Evolutionary conservation across 2,888 invertebrate species (phyloP).

Genomic region (Cantharis rufa): DNA sequence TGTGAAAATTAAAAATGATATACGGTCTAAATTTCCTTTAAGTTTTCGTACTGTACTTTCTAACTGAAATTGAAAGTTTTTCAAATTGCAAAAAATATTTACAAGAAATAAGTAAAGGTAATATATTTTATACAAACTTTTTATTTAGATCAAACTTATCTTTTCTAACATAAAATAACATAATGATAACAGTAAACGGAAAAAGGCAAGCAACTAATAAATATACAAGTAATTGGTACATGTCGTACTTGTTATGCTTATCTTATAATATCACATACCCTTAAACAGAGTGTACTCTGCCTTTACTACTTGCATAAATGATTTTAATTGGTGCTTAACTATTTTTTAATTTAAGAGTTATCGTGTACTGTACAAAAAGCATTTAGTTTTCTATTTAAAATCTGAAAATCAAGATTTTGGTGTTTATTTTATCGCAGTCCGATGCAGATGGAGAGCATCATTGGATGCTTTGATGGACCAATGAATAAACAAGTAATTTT

Average conservation of each 20-base stretch:
- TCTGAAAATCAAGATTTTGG: background rate
- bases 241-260: background rate
- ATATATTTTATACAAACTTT: background rate
- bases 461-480: background rate
- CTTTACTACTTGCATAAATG: conserved; percentile 22
- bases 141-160: background rate
- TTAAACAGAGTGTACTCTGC: conserved; percentile 33
- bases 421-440: background rate
- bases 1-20: background rate
- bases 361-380: background rate
- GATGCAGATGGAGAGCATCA: background rate
- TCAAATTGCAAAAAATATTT: background rate
- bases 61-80: background rate
- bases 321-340: conserved; percentile 23
- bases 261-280: conserved; percentile 41
- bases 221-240: background rate
- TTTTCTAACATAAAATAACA: background rate
- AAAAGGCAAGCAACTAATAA: background rate
- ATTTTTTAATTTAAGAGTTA: background rate
- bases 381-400: background rate
- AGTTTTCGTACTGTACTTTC: background rate
- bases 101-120: background rate
- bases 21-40: background rate
- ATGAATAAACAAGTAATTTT: background rate
- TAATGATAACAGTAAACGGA: background rate